These are phyloP conservation scores for Clepsis dumicolana DNA, from an alignment of 2,888 invertebrate genomes.

Conservation along the genomic window DNA sequence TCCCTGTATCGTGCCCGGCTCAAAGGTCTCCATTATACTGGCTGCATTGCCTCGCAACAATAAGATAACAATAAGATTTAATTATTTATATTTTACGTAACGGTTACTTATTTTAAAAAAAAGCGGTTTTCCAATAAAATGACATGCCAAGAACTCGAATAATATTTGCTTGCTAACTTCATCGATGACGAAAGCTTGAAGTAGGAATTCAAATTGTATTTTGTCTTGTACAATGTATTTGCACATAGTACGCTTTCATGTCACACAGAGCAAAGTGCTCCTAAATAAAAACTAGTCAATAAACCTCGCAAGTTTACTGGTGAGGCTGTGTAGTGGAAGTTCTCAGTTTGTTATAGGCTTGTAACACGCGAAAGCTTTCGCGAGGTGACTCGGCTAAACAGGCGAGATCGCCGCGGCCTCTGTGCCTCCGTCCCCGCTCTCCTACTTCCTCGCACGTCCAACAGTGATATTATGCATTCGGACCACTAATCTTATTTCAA, in stretches of 20 bases:
- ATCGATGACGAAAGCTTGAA: too few relatives aligned
- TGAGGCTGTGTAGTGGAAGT: conserved; percentile 57
- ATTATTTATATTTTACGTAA: too few relatives aligned
- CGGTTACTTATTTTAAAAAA: too few relatives aligned
- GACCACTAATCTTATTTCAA: conserved; percentile 55
- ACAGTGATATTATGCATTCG: conserved; percentile 63
- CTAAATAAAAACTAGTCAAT: conserved; percentile 59
- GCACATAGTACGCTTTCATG: background rate
- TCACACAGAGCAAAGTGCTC: conserved; percentile 39
- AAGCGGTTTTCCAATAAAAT: too few relatives aligned
- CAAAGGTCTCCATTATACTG: too few relatives aligned
- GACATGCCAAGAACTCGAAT: too few relatives aligned
- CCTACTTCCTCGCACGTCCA: conserved; percentile 49
- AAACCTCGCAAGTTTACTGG: conserved; percentile 62
- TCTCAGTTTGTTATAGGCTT: conserved; percentile 67
- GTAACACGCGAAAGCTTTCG: conserved; percentile 70
- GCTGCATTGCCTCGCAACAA: too few relatives aligned
- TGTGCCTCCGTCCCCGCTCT: conserved; percentile 52
- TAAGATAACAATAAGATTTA: too few relatives aligned
- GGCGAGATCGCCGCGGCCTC: conserved; percentile 58
- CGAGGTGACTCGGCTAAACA: conserved; percentile 60
- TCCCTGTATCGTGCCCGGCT: too few relatives aligned
- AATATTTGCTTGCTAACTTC: too few relatives aligned
- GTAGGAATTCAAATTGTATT: background rate
- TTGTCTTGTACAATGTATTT: background rate